phyloP scores from a whole-genome alignment of 2,888 invertebrate genomes.

The Ypsolopha sequella region DNA sequence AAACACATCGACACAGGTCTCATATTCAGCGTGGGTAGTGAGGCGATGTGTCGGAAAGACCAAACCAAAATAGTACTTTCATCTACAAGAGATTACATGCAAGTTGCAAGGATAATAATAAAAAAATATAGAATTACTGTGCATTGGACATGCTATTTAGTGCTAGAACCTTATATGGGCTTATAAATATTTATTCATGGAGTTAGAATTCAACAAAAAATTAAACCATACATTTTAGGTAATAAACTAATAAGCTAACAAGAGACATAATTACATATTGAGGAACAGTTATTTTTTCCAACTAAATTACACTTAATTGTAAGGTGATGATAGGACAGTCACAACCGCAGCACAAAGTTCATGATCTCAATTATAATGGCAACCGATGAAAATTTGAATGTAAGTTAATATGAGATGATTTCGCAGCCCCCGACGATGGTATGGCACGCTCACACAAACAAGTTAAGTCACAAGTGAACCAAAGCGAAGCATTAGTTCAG shows the following conservation, averaged over 20 bases:
- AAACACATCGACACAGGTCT: neutral
- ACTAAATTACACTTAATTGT: neutral
- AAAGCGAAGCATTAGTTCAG: slow-evolving; percentile 45
- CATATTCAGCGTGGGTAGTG: no score
- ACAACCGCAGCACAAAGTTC: neutral
- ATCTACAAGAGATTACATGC: no score
- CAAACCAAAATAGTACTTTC: no score
- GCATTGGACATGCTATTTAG: no score
- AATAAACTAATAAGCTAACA: no score
- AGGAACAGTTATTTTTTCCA: neutral
- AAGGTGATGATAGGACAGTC: neutral
- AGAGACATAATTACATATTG: neutral
- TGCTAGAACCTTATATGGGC: no score
- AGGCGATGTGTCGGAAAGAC: no score
- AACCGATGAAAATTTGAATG: neutral
- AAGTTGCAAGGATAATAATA: no score
- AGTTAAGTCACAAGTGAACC: slow-evolving; percentile 36
- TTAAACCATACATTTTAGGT: no score
- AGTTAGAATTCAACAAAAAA: no score
- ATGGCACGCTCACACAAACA: slow-evolving; percentile 51
- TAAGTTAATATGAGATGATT: neutral
- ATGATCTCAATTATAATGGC: neutral
- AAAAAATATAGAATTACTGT: no score
- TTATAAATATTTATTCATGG: no score
- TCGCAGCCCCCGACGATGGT: slow-evolving; percentile 17